Evolutionary conservation across 1,140 invertebrate species (phyloP).

Genomic region (Tenebrio molitor): DNA sequence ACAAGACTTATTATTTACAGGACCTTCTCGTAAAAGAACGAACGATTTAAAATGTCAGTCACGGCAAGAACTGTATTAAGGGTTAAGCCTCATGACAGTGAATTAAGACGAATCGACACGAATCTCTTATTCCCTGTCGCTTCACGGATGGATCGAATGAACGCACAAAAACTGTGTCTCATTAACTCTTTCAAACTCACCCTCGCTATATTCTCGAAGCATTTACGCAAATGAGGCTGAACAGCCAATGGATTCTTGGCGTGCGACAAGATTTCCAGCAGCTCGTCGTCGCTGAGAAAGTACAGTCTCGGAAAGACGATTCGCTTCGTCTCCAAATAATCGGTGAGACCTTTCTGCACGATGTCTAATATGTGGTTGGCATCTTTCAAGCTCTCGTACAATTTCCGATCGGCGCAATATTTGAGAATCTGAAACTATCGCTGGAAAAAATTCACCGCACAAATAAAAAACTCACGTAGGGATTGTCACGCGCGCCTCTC

Average conservation of each 20-base stretch:
- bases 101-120: no score
- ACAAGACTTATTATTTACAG: no score
- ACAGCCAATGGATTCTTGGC: conserved; percentile 81
- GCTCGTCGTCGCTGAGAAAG: conserved; percentile 84
- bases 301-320: conserved; percentile 81
- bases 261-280: conserved; percentile 83
- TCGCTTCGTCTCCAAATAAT: conserved; percentile 83
- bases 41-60: no score
- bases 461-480: conserved; percentile 70
- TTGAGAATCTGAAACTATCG: conserved; percentile 69
- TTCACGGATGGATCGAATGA: no score
- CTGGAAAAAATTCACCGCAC: not conserved
- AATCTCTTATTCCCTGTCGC: no score
- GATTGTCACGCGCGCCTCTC: conserved; percentile 76
- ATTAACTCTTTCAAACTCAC: conserved; percentile 64
- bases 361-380: conserved; percentile 77
- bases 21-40: no score
- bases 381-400: conserved; percentile 78
- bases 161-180: no score
- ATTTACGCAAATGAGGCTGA: conserved; percentile 84
- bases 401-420: conserved; percentile 71
- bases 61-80: no score
- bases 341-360: conserved; percentile 80
- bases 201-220: conserved; percentile 83
- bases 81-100: no score